Percentiles rank a stretch among this genome's conserved stretches.
These are phyloP conservation scores for Coregonus suidteri DNA, from an alignment of 2,797 vertebrate genomes.

Conservation along the genomic window DNA sequence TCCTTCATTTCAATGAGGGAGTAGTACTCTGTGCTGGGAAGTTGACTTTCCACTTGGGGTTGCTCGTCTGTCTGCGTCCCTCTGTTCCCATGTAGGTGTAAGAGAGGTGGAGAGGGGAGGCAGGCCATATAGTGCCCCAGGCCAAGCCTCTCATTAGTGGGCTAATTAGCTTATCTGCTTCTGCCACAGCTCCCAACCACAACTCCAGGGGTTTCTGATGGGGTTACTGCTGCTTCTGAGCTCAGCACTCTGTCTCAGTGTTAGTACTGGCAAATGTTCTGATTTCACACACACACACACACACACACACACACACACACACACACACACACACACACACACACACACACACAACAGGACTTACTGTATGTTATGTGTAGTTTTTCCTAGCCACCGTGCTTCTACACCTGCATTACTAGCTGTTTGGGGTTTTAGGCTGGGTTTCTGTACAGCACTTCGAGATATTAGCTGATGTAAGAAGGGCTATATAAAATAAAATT, in stretches of 20 bases:
- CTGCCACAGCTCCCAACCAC: neutral
- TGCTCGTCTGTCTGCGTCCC: too few species aligned
- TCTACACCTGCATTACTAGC: too few species aligned
- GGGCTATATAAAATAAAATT: too few species aligned
- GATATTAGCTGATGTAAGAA: too few species aligned
- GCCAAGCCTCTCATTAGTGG: slow-evolving; percentile 1
- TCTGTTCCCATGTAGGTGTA: neutral
- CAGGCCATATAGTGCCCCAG: slow-evolving; percentile 1
- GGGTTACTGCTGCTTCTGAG: neutral
- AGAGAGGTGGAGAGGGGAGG: neutral
- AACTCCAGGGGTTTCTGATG: neutral
- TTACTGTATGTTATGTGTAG: too few species aligned
- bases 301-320: slow-evolving; percentile 12
- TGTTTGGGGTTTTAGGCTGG: too few species aligned
- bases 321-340: slow-evolving; percentile 6
- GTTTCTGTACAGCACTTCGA: too few species aligned
- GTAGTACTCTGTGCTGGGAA: too few species aligned
- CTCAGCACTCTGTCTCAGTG: neutral
- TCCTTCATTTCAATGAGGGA: too few species aligned
- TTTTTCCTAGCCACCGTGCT: too few species aligned
- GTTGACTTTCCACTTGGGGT: too few species aligned
- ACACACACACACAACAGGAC: too few species aligned
- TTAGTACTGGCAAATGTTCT: neutral
- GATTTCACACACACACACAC: slow-evolving; percentile 3
- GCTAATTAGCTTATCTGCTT: slow-evolving; percentile 9